Percentiles rank a stretch among this genome's conserved stretches.
Conservation (phyloP, 2,888 invertebrate species). For the Ennomos quercinarius region DNA sequence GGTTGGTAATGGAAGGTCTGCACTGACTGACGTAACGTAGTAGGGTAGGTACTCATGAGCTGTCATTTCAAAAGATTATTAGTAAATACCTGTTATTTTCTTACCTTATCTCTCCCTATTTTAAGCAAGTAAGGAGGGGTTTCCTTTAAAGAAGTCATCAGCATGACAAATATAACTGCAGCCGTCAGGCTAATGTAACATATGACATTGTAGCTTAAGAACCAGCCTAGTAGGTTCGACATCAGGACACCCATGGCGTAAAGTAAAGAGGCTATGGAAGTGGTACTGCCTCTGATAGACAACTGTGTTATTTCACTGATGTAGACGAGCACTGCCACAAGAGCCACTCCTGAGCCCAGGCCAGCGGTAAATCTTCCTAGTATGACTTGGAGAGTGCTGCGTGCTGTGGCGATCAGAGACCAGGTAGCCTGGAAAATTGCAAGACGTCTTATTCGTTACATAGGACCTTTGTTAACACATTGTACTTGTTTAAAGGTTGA, state of each 20-base stretch:
- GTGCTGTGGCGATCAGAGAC: conserved; percentile 50
- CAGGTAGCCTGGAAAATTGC: conserved; percentile 51
- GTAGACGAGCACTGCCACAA: conserved; percentile 79
- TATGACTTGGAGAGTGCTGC: conserved; percentile 52
- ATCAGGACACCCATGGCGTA: conserved; percentile 46
- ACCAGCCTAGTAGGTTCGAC: conserved; percentile 54
- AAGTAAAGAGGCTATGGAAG: conserved; percentile 31
- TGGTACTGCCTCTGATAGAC: conserved; percentile 44
- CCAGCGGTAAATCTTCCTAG: conserved; percentile 76
- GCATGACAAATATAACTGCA: conserved; percentile 39
- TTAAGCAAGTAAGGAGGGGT: conserved; percentile 50
- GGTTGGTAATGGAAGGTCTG: neutral
- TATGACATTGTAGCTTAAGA: conserved; percentile 49
- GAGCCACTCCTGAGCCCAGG: conserved; percentile 53
- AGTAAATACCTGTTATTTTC: neutral
- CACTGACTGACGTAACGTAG: no score
- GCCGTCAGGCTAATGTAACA: conserved; percentile 48
- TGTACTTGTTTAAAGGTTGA: no score
- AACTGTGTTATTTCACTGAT: conserved; percentile 76
- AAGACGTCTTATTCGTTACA: no score
- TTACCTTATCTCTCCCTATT: conserved; percentile 50
- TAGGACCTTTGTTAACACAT: no score
- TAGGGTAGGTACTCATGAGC: neutral
- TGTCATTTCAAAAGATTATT: neutral
- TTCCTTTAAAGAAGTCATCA: conserved; percentile 47